Conservation (phyloP, 2,888 invertebrate genomes). For the Oligia strigilis region DNA sequence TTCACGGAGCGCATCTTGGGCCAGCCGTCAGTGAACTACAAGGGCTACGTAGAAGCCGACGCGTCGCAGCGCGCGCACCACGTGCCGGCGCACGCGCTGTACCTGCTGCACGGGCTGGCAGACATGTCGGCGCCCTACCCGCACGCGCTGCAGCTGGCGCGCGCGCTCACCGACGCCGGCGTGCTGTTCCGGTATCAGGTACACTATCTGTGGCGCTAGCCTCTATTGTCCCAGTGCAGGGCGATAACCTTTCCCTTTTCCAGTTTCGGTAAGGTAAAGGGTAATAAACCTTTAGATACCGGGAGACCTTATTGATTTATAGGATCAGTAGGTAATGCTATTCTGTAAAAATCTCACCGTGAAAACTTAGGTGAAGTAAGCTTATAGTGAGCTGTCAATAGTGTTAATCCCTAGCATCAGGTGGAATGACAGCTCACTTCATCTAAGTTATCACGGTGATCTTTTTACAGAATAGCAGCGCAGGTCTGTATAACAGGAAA, state of each 20-base stretch:
- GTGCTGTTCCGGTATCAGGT: slow-evolving; percentile 98
- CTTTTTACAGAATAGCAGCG: too few species aligned
- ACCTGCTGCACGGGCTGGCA: slow-evolving; percentile 97
- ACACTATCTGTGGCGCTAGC: background rate
- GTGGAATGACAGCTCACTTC: too few species aligned
- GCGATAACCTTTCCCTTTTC: background rate
- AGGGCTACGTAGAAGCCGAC: slow-evolving; percentile 97
- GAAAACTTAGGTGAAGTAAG: too few species aligned
- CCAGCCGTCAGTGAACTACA: slow-evolving; percentile 96
- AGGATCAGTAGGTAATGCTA: too few species aligned
- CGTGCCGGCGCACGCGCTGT: slow-evolving; percentile 96
- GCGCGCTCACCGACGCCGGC: slow-evolving; percentile 96
- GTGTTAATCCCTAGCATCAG: too few species aligned
- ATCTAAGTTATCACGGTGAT: too few species aligned
- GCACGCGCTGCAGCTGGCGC: slow-evolving; percentile 97
- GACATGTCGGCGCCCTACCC: slow-evolving; percentile 98
- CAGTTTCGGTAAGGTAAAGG: background rate
- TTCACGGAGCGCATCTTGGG: slow-evolving; percentile 99
- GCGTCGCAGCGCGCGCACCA: slow-evolving; percentile 96
- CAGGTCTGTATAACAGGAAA: too few species aligned
- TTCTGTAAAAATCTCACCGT: too few species aligned
- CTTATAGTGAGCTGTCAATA: too few species aligned
- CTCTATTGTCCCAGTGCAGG: background rate
- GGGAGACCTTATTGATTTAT: background rate
- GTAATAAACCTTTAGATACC: background rate